phyloP scores from a whole-genome alignment of 2,797 vertebrate species.

The Coracias cyanogaster region DNA sequence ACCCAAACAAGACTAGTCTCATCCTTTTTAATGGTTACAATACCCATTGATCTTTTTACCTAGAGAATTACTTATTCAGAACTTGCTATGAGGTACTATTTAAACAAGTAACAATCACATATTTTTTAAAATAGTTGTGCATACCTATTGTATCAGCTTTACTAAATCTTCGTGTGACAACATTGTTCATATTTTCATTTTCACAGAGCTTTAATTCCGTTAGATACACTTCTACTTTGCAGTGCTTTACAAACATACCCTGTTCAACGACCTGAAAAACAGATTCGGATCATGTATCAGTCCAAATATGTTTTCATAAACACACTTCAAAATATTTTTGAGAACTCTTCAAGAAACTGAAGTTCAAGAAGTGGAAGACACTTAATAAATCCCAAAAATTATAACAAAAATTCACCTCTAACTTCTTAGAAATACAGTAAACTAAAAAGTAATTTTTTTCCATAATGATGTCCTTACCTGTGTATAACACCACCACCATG shows the following conservation, averaged over 20 bases:
- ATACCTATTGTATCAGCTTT: slow-evolving; percentile 99
- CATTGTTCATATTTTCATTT: slow-evolving; percentile 95
- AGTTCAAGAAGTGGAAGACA: background rate
- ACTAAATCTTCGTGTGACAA: slow-evolving; percentile 96
- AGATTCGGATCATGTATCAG: slow-evolving; percentile 30
- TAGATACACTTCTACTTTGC: slow-evolving; percentile 99
- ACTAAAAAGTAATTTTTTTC: background rate
- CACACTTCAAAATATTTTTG: background rate
- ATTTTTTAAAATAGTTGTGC: background rate
- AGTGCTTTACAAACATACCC: slow-evolving; percentile 99
- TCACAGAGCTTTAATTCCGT: slow-evolving; percentile 98
- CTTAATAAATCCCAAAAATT: background rate
- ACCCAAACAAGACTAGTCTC: background rate
- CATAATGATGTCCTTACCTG: background rate
- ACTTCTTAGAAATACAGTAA: background rate
- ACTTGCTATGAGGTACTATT: background rate
- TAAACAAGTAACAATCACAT: background rate
- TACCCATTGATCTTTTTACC: background rate
- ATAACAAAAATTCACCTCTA: background rate
- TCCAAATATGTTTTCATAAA: background rate
- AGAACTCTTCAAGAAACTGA: background rate
- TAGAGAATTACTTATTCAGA: background rate
- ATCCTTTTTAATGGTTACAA: background rate
- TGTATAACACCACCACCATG: background rate
- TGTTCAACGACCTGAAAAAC: slow-evolving; percentile 94